These are phyloP conservation scores for Macrostomum lignano DNA, from an alignment of 1,140 invertebrate genomes.

Conservation along the genomic window DNA sequence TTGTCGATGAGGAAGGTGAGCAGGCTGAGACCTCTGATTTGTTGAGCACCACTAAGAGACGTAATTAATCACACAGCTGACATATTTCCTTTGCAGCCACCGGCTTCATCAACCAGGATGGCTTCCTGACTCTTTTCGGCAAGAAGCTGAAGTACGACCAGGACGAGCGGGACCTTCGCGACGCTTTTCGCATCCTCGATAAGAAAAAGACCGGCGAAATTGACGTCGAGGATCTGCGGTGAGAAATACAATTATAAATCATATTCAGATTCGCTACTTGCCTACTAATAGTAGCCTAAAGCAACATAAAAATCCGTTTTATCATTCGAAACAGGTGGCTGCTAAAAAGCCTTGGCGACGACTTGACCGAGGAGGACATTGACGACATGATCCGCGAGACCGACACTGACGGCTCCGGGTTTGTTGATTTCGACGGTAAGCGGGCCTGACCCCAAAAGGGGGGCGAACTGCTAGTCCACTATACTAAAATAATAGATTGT, in stretches of 20 bases:
- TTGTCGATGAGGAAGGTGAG: constrained; percentile 5
- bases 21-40: background rate
- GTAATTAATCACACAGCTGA: background rate
- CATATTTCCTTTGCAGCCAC: constrained; percentile 1
- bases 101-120: constrained; percentile 10
- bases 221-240: constrained; percentile 17
- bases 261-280: background rate
- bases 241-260: background rate
- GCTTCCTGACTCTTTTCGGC: constrained; percentile 20
- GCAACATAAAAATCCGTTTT: too few relatives aligned
- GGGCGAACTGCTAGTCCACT: background rate
- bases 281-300: background rate
- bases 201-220: constrained; percentile 26
- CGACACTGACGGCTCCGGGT: constrained; percentile 27
- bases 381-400: constrained; percentile 28
- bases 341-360: constrained; percentile 22
- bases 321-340: too few relatives aligned
- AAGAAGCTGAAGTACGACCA: constrained; percentile 23
- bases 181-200: constrained; percentile 27
- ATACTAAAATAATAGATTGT: background rate
- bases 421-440: constrained; percentile 28
- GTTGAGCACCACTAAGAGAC: background rate
- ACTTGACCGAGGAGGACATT: constrained; percentile 27
- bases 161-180: constrained; percentile 26
- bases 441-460: background rate